phyloP scores from a whole-genome alignment of 1,140 invertebrate species.

The Popillia japonica region DNA sequence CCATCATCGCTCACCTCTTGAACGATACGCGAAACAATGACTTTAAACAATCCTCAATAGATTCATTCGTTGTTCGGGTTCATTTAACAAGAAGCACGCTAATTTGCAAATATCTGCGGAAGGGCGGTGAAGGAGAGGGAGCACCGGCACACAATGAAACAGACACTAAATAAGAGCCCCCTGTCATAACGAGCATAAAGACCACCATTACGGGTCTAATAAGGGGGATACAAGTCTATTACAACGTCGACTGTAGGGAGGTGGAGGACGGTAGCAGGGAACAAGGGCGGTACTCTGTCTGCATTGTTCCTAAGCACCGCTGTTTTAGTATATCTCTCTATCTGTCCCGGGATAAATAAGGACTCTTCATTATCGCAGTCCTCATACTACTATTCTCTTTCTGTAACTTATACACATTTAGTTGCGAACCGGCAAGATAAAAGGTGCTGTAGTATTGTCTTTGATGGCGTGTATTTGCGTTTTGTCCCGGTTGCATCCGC shows the following conservation, averaged over 20 bases:
- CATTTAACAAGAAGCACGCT: constrained; percentile 44
- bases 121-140: constrained; percentile 16
- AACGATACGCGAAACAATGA: constrained; percentile 29
- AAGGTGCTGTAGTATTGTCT: constrained; percentile 8
- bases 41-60: constrained; percentile 38
- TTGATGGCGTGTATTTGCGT: background rate
- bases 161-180: constrained; percentile 46
- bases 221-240: constrained; percentile 16
- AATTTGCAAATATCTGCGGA: constrained; percentile 43
- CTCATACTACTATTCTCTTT: constrained; percentile 4
- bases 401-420: constrained; percentile 24
- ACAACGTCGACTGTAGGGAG: background rate
- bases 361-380: constrained; percentile 35
- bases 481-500: background rate
- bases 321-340: constrained; percentile 29
- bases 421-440: background rate
- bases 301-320: constrained; percentile 34
- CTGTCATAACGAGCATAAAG: constrained; percentile 38
- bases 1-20: constrained; percentile 10
- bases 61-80: constrained; percentile 41
- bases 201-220: constrained; percentile 36
- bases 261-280: background rate
- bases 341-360: constrained; percentile 37
- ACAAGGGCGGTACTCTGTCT: background rate
- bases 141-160: constrained; percentile 43